Evolutionary conservation across 2,113 vertebrate genomes (phyloP).

Genomic region (Aspidoscelis tigris): DNA sequence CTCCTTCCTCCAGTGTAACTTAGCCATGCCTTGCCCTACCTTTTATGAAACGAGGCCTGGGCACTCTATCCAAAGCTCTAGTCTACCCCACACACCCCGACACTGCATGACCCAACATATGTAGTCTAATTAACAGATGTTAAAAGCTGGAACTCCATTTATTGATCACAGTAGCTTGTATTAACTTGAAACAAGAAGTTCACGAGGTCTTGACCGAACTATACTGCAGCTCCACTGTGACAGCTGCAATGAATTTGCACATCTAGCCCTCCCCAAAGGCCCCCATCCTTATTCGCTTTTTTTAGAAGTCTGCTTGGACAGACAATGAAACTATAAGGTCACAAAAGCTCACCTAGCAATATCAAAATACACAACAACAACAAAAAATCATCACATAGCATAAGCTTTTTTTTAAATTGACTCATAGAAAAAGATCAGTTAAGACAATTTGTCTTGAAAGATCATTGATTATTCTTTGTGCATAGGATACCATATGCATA

Average conservation of each 20-base stretch:
- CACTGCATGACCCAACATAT: slow-evolving; percentile 61
- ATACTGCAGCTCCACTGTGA: slow-evolving; percentile 60
- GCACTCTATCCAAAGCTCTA: neutral
- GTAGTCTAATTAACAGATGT: slow-evolving; percentile 72
- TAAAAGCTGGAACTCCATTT: slow-evolving; percentile 66
- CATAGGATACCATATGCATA: slow-evolving; percentile 12
- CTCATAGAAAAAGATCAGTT: slow-evolving; percentile 47
- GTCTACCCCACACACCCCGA: too few species aligned
- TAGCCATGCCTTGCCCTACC: neutral
- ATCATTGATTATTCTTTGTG: slow-evolving; percentile 28
- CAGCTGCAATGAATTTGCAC: slow-evolving; percentile 68
- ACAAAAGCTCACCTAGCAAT: slow-evolving; percentile 52
- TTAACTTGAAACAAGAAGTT: slow-evolving; percentile 73
- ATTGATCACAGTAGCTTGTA: slow-evolving; percentile 71
- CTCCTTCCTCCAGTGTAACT: neutral
- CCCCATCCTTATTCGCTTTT: slow-evolving; percentile 40
- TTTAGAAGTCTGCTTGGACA: slow-evolving; percentile 35
- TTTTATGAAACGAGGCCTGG: neutral
- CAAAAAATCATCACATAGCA: too few species aligned
- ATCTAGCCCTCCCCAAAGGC: slow-evolving; percentile 47
- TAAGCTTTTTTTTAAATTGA: slow-evolving; percentile 56
- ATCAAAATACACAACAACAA: slow-evolving; percentile 51
- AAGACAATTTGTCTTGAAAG: neutral
- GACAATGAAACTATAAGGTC: slow-evolving; percentile 47
- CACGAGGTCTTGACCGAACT: slow-evolving; percentile 73